Conservation (phyloP, 2,113 vertebrate species). For the Prionailurus viverrinus region DNA sequence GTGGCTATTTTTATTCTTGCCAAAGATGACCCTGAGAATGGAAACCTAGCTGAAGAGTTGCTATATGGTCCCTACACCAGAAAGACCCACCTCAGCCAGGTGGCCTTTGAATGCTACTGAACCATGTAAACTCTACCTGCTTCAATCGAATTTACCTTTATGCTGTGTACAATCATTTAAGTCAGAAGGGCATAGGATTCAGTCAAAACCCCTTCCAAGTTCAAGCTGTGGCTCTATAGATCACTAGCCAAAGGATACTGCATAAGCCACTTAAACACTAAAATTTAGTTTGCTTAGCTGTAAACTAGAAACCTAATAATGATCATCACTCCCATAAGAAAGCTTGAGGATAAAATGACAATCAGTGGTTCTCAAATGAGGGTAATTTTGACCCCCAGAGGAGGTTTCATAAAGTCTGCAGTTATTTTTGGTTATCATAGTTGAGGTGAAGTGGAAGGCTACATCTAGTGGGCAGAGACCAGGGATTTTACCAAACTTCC, state of each 20-base stretch:
- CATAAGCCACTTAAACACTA: background rate
- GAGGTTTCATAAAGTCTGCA: background rate
- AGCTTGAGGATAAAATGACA: background rate
- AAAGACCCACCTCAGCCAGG: background rate
- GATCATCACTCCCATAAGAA: background rate
- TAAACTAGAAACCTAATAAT: background rate
- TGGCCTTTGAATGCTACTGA: fast-evolving
- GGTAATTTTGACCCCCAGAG: background rate
- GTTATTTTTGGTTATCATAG: background rate
- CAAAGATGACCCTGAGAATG: background rate
- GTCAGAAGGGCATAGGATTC: background rate
- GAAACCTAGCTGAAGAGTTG: background rate
- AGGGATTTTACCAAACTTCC: background rate
- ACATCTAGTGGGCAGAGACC: background rate
- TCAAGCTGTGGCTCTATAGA: background rate
- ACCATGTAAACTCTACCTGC: background rate
- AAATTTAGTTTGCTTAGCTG: background rate
- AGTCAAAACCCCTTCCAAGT: background rate
- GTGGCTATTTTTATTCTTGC: background rate
- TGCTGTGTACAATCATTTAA: fast-evolving
- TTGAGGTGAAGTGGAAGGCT: background rate
- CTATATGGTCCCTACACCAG: background rate
- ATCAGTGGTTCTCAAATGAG: background rate
- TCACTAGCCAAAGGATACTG: background rate
- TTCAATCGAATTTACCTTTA: background rate